Evolutionary conservation across 1,140 invertebrate species (phyloP), one percentile per base, ranked within the genome.

Genomic region (Metopolophium dirhodum): DNA sequence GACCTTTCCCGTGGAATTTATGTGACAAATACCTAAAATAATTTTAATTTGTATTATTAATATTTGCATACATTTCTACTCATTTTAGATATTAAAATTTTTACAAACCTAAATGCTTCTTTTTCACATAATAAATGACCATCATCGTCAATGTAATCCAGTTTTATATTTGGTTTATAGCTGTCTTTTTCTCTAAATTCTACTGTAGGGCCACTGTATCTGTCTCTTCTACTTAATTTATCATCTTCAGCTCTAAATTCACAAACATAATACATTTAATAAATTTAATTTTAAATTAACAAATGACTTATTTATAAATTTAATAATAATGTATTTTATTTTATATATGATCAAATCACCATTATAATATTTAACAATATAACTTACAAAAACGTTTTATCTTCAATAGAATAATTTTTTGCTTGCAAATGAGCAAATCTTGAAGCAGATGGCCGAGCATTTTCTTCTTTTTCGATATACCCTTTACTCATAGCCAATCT

Each of bases 1-100:
- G 98, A 35, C 99, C 99, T 96, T 99, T 99, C 41, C 99, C 99
- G 96, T 99, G 99, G 95, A 99, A 99, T 95, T 99, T 99, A 95
- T 99, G 99, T 35, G 98, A 99, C 30, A 99, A 95, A 96, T 98
- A 98, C 94, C 97, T 96, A 94, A 94, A 94, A 94, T 20, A 23
- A 77, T 45, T 41, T 47, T n/a, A 82, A 82, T 93, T 54, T 35
- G 14, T 37, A 41, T 30, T 61, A 14, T 41, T 41, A 41, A 41
- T 41, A 41, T 41, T 41, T 41, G 41, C 41, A 41, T 41, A 41
- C 2, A 57, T 61, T 37, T 90, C 1, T 61, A 26, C 18, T 26
- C 4, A 77, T 41, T 54, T 91, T 22, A 41, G 0, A 45, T 23
- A 20, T 22, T 14, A 41, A 30, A 20, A 47, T 82, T 9, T 91